phyloP scores from a whole-genome alignment of 2,888 invertebrate genomes.

The Hirtodrosophila trivittata region DNA sequence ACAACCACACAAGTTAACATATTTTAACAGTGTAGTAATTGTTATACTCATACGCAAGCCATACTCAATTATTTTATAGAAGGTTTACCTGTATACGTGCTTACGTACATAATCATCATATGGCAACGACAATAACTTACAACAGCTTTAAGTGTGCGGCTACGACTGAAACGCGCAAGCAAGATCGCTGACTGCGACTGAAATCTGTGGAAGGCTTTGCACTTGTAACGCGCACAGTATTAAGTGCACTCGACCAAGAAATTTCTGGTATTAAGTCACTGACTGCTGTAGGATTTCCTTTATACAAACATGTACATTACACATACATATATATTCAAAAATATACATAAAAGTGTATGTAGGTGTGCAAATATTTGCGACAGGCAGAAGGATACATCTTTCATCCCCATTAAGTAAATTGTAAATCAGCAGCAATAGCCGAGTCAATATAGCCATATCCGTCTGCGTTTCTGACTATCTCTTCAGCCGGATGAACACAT shows the following conservation, averaged over 20 bases:
- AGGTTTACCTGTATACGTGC: slow-evolving; percentile 15
- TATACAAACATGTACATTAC: slow-evolving; percentile 1
- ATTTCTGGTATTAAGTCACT: slow-evolving; percentile 76
- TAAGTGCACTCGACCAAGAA: slow-evolving; percentile 57
- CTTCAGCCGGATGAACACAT: too few relatives aligned
- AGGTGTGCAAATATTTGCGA: too few relatives aligned
- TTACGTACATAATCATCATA: neutral
- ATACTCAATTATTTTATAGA: slow-evolving; percentile 76
- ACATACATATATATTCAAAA: too few relatives aligned
- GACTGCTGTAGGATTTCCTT: slow-evolving; percentile 36
- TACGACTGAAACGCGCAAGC: slow-evolving; percentile 20
- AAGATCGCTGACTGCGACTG: slow-evolving; percentile 19
- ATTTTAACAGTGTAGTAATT: slow-evolving; percentile 11
- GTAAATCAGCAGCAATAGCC: too few relatives aligned
- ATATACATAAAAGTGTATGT: slow-evolving; percentile 18
- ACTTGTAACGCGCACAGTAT: slow-evolving; percentile 53
- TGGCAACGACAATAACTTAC: slow-evolving; percentile 36
- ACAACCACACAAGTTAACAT: slow-evolving; percentile 26
- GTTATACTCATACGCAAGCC: slow-evolving; percentile 48
- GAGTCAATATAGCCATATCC: too few relatives aligned
- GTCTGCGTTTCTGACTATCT: too few relatives aligned
- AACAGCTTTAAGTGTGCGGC: slow-evolving; percentile 32
- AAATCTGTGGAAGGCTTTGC: slow-evolving; percentile 58
- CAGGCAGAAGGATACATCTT: too few relatives aligned
- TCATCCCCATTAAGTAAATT: too few relatives aligned